Conservation (phyloP, 2,113 vertebrate genomes). For the Vombatus ursinus region DNA sequence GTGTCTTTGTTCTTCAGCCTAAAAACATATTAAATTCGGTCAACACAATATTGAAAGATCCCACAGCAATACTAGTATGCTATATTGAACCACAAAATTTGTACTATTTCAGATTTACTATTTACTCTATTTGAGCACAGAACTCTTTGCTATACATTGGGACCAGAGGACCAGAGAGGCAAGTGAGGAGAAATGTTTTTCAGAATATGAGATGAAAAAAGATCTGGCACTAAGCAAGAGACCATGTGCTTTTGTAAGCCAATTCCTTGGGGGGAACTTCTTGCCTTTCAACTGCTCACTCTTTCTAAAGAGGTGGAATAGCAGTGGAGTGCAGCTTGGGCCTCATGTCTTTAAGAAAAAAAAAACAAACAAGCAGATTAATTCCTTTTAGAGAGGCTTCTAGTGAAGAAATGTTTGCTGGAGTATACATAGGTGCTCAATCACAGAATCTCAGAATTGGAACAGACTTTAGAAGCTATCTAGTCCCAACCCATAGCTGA, state of each 20-base stretch:
- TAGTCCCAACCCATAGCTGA: neutral
- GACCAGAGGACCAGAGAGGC: neutral
- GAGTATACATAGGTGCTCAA: neutral
- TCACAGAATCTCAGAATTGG: neutral
- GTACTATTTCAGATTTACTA: constrained; percentile 16
- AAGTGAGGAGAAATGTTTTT: neutral
- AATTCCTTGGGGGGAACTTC: constrained; percentile 33
- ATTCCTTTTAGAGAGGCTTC: neutral
- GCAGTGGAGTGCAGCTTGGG: neutral
- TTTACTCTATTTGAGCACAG: neutral
- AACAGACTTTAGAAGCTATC: neutral
- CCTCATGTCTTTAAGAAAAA: neutral
- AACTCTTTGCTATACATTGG: neutral
- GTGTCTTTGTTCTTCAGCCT: neutral
- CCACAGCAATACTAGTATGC: neutral
- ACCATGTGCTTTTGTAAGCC: constrained; percentile 2
- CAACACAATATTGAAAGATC: neutral
- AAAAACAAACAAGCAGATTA: neutral
- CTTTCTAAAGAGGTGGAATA: constrained; percentile 32
- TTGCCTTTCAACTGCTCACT: neutral
- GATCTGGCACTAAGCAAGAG: neutral
- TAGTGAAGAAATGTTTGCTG: neutral
- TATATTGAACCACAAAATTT: neutral
- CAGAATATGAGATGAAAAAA: neutral
- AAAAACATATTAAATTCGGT: neutral